phyloP scores from a whole-genome alignment of 2,113 vertebrate species.

The Pao palembangensis region DNA sequence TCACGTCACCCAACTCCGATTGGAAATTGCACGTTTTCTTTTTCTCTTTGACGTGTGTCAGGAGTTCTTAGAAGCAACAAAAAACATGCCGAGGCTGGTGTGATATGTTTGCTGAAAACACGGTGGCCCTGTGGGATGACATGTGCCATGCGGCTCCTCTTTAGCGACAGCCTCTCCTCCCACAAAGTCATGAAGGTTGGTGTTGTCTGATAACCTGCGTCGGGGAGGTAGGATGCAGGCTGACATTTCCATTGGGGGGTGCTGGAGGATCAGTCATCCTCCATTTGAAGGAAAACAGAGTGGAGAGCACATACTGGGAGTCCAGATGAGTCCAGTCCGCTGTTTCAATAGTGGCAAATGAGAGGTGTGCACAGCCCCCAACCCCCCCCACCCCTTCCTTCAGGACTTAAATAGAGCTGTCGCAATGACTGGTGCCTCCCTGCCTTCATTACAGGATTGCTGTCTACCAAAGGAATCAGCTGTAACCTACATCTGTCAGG shows the following conservation, averaged over 20 bases:
- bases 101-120: conserved; percentile 54
- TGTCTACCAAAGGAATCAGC: conserved; percentile 53
- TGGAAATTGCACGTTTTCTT: conserved; percentile 26
- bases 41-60: conserved; percentile 19
- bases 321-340: conserved; percentile 17
- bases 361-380: conserved; percentile 37
- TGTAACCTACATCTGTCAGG: conserved; percentile 71
- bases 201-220: conserved; percentile 53
- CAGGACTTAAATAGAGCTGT: conserved; percentile 38
- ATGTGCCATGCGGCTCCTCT: conserved; percentile 40
- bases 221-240: neutral
- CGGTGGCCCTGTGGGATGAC: conserved; percentile 39
- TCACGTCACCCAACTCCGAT: conserved; percentile 8
- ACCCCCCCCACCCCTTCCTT: conserved; percentile 26
- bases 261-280: conserved; percentile 17
- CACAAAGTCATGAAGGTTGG: conserved; percentile 43
- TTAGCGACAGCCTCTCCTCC: conserved; percentile 39
- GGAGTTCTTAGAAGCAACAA: conserved; percentile 23
- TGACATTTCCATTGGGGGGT: conserved; percentile 36
- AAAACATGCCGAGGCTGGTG: conserved; percentile 18
- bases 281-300: conserved; percentile 27
- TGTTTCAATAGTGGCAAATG: conserved; percentile 56
- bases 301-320: conserved; percentile 12
- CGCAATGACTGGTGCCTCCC: conserved; percentile 36
- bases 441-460: conserved; percentile 34